Percentiles rank a stretch among this genome's conserved stretches.
Conservation (phyloP, 92 coral and sea anemone species). For the Actinostola sp. region DNA sequence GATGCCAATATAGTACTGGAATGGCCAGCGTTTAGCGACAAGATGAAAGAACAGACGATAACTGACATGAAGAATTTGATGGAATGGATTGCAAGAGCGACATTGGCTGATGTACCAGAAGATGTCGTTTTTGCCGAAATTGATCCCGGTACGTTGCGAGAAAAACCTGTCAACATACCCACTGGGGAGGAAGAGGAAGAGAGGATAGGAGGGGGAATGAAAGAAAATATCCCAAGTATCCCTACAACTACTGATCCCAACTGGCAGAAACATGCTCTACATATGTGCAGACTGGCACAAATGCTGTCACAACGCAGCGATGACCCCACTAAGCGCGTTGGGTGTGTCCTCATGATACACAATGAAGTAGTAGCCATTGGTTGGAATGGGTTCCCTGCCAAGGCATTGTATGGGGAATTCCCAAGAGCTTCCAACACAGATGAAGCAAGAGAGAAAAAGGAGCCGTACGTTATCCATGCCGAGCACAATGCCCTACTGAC, state of each 20-base stretch:
- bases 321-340: constrained; percentile 86
- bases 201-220: neutral
- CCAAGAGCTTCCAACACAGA: constrained; percentile 68
- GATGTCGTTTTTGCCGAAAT: constrained; percentile 13
- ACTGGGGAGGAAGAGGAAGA: neutral
- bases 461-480: constrained; percentile 80
- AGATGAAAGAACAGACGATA: constrained; percentile 37
- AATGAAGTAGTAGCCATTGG: constrained; percentile 72
- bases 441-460: constrained; percentile 37
- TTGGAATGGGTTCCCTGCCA: constrained; percentile 90
- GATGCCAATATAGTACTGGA: constrained; percentile 41
- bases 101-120: constrained; percentile 22
- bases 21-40: constrained; percentile 62
- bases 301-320: constrained; percentile 78
- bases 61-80: constrained; percentile 42
- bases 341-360: constrained; percentile 67
- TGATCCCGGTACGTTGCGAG: neutral
- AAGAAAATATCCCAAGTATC: neutral
- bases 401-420: constrained; percentile 86
- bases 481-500: constrained; percentile 80
- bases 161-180: neutral
- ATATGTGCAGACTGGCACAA: constrained; percentile 62
- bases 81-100: constrained; percentile 71
- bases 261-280: constrained; percentile 51
- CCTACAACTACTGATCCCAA: constrained; percentile 16